Evolutionary conservation across 1,140 invertebrate genomes (phyloP).

Genomic region (Drosophila sp.): DNA sequence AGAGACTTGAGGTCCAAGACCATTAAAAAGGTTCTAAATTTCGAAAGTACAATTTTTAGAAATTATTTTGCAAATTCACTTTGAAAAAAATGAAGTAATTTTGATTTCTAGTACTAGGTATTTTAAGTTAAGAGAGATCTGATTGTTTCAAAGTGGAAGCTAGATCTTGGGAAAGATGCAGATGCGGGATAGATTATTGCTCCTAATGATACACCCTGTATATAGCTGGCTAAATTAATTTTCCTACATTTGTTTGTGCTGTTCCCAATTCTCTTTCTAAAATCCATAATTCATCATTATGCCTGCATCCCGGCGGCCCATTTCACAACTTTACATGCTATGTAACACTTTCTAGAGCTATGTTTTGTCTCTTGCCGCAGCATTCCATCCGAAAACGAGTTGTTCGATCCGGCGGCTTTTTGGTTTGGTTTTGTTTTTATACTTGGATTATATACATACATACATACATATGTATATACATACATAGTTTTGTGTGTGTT

Average conservation of each 20-base stretch:
- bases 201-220: no score
- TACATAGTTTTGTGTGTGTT: constrained; percentile 16
- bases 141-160: no score
- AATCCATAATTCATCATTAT: constrained; percentile 13
- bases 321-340: constrained; percentile 32
- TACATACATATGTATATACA: constrained; percentile 1
- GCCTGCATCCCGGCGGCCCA: constrained; percentile 4
- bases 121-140: no score
- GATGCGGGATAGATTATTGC: no score
- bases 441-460: not conserved
- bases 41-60: no score
- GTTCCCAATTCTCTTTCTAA: constrained; percentile 11
- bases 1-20: no score
- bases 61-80: no score
- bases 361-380: constrained; percentile 19
- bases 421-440: constrained; percentile 19
- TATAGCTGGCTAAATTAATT: no score
- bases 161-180: no score
- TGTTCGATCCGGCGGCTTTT: constrained; percentile 19
- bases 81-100: no score
- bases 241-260: not conserved
- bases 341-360: constrained; percentile 57
- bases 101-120: no score
- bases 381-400: constrained; percentile 53
- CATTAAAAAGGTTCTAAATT: no score